Conservation (phyloP, 2,888 invertebrate genomes). For the Temnothorax rugatulus region DNA sequence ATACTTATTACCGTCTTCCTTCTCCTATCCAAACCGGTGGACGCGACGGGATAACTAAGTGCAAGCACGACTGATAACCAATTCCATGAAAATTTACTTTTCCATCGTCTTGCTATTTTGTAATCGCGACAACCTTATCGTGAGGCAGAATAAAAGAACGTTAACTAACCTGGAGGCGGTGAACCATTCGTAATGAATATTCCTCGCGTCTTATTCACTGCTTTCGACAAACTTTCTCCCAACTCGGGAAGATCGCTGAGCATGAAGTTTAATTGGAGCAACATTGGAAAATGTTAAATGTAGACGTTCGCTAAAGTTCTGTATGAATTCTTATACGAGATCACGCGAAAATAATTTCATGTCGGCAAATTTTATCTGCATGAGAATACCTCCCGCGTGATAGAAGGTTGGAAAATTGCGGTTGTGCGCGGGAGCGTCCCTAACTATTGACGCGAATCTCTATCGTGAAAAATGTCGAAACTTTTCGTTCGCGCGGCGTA, state of each 20-base stretch:
- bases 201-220: conserved; percentile 23
- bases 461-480: conserved; percentile 25
- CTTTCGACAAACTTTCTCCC: conserved; percentile 31
- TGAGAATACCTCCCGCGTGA: background rate
- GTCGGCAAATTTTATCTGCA: conserved; percentile 17
- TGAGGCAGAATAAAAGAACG: conserved; percentile 1
- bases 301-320: background rate
- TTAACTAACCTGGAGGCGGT: background rate
- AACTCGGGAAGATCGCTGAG: conserved; percentile 1
- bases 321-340: conserved; percentile 13
- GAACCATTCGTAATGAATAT: conserved; percentile 47
- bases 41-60: conserved; percentile 7
- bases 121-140: conserved; percentile 1
- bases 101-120: conserved; percentile 17
- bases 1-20: conserved; percentile 50
- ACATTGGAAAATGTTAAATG: conserved; percentile 23
- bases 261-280: conserved; percentile 45
- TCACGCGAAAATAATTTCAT: conserved; percentile 15
- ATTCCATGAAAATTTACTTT: conserved; percentile 17
- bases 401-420: background rate
- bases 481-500: background rate
- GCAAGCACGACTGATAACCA: conserved; percentile 26
- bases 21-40: background rate
- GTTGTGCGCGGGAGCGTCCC: background rate
- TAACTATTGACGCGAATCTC: conserved; percentile 10